Evolutionary conservation across 2,113 vertebrate species (phyloP).

Genomic region (Anser cygnoides): DNA sequence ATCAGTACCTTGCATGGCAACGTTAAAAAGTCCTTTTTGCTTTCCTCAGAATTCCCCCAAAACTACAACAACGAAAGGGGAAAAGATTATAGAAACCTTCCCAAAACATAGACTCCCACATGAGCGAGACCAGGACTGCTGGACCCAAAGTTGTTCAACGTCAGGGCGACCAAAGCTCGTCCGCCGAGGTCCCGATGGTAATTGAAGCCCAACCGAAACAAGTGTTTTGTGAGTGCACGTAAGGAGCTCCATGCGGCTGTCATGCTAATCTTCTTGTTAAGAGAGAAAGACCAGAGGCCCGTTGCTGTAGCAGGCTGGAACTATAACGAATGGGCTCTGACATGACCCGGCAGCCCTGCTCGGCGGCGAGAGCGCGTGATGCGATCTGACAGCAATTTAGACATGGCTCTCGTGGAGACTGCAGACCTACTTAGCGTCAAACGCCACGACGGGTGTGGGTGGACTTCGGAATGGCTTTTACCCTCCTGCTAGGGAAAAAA

Average conservation of each 20-base stretch:
- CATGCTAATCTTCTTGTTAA: neutral
- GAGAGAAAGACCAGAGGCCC: constrained; percentile 23
- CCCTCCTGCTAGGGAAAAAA: neutral
- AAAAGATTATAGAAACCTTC: neutral
- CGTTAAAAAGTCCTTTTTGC: neutral
- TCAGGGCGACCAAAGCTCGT: neutral
- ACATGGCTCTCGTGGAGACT: neutral
- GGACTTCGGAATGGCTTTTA: neutral
- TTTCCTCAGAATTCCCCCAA: neutral
- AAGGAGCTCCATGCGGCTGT: neutral
- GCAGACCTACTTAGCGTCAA: neutral
- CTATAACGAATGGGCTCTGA: constrained; percentile 9
- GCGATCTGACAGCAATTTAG: constrained; percentile 9
- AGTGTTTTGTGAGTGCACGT: neutral
- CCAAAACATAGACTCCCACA: neutral
- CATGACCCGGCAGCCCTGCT: neutral
- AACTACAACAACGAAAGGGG: neutral
- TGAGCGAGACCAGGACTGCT: neutral
- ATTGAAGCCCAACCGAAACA: neutral
- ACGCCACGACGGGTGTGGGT: neutral
- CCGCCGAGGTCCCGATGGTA: neutral
- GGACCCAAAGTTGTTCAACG: neutral
- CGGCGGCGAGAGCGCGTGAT: neutral
- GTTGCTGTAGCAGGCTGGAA: neutral
- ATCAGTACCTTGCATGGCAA: neutral